A percentile compares a stretch with the other conserved stretches of the same genome.
Conservation (phyloP, 2,797 vertebrate species). For the Sciurus vulgaris region DNA sequence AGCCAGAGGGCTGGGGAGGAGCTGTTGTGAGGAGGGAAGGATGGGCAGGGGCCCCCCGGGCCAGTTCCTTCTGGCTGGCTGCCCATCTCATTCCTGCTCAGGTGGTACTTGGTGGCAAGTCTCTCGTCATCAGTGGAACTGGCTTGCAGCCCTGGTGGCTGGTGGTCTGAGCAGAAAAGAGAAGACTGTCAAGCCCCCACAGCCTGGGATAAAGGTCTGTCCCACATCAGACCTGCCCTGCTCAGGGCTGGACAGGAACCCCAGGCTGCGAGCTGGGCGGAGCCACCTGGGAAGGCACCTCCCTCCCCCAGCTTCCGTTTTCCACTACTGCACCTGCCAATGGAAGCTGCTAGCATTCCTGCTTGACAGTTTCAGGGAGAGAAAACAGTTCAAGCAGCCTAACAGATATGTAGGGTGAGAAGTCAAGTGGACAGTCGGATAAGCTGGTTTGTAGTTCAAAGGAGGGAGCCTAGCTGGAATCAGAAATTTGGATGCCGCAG, state of each 20-base stretch:
- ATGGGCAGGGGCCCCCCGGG: neutral
- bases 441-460: neutral
- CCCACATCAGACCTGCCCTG: neutral
- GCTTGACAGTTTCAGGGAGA: neutral
- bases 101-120: constrained; percentile 64
- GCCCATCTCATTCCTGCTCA: constrained; percentile 74
- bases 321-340: neutral
- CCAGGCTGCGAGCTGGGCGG: neutral
- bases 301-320: neutral
- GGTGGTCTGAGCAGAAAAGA: constrained; percentile 38
- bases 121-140: neutral
- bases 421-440: neutral
- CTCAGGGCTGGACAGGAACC: neutral
- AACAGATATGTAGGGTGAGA: neutral
- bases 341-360: neutral
- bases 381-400: neutral
- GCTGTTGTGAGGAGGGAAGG: neutral
- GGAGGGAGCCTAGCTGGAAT: neutral
- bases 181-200: neutral
- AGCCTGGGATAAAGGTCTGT: neutral
- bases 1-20: neutral
- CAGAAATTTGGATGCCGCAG: neutral
- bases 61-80: constrained; percentile 78
- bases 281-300: neutral
- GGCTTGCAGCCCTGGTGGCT: neutral